Evolutionary conservation across 2,888 invertebrate genomes (phyloP), one percentile per base, ranked within the genome.

Genomic region (Drosophila seclusa): DNA sequence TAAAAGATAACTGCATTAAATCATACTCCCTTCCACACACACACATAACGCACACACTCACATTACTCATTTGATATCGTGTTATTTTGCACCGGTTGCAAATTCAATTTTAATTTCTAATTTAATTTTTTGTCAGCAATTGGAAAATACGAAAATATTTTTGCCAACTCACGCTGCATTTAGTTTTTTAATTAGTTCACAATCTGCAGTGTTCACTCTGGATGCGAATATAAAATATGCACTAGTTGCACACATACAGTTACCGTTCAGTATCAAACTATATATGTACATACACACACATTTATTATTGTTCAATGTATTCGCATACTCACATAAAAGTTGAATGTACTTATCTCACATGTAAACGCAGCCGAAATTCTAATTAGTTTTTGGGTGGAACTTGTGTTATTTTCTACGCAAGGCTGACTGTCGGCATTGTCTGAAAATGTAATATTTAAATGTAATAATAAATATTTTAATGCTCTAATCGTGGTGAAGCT

Each of bases 21-120:
- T 59, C 57, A 52, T 59, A 61, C 57, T 32, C 65, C 49, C 62
- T 40, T 38, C 21, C 3, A 32, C 32, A 32, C 0, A 31, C 54
- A 49, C 27, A 49, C 59, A 32, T 48, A 34, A 24, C 21, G 10
- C 49, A n/a, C 24, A 45, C 58, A 29, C 4, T 29, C 16, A 49
- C 80, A 88, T 86, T 81, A 88, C 64, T 88, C 84, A 88, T 81
- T 81, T 76, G 55, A 76, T 74, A 54, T 58, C 71, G 62, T 78
- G 75, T 68, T 80, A 86, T 84, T 86, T 76, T 72, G 87, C 81
- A 73, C 67, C 71, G 74, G 68, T 74, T 68, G 82, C 87, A 75
- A 80, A 88, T 86, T 86, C 76, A 76, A 88, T 88, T 83, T 88
- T 68, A 76, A 69, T 78, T 88, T 83, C 89, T 86, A 86, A 85